phyloP scores from a whole-genome alignment of 2,888 invertebrate species.

The Diarsia mendica region DNA sequence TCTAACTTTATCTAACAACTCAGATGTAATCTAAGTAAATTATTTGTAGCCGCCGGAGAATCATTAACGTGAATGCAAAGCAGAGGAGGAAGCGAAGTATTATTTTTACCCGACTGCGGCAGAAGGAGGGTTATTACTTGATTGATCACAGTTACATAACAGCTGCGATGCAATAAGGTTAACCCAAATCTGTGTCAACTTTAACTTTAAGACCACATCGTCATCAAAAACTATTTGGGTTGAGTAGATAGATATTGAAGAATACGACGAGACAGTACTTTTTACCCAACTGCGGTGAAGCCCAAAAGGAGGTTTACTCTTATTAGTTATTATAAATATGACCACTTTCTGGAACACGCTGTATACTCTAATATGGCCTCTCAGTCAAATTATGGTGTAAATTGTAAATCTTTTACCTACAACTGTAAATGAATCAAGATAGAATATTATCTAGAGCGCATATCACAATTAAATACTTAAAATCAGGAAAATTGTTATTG shows the following conservation, averaged over 20 bases:
- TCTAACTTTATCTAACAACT: background rate
- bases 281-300: no score
- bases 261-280: background rate
- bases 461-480: conserved; percentile 18
- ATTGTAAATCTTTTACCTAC: background rate
- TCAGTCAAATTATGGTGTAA: background rate
- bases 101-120: no score
- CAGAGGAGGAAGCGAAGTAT: background rate
- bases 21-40: background rate
- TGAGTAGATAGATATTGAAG: background rate
- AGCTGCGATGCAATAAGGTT: no score
- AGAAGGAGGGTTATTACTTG: background rate
- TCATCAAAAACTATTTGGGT: background rate
- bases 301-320: no score
- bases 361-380: background rate
- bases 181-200: no score
- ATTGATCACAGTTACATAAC: background rate
- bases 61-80: background rate
- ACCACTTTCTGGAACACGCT: background rate
- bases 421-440: conserved; percentile 5
- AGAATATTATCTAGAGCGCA: conserved; percentile 5
- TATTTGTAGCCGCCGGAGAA: background rate
- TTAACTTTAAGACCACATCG: no score
- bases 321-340: background rate
- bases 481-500: conserved; percentile 12